Conservation (phyloP, 2,888 invertebrate genomes). For the Cheilosia soror region DNA sequence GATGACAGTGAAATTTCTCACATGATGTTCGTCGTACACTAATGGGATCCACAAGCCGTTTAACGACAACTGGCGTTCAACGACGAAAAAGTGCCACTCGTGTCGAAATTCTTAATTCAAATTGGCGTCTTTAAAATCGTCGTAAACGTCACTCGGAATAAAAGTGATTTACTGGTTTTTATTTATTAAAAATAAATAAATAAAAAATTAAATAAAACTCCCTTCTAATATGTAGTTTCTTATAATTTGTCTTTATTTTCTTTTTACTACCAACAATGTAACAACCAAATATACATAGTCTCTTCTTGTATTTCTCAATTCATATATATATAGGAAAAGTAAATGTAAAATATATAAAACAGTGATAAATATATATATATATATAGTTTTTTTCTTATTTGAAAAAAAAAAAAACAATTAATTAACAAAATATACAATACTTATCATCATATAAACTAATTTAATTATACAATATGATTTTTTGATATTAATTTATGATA, state of each 20-base stretch:
- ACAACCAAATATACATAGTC: slow-evolving; percentile 54
- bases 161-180: too few species aligned
- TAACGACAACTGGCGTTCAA: too few species aligned
- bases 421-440: slow-evolving; percentile 18
- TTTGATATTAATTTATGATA: neutral
- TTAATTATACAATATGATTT: neutral
- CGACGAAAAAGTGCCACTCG: too few species aligned
- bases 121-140: too few species aligned
- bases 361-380: slow-evolving; percentile 2
- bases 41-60: too few species aligned
- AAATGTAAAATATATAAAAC: slow-evolving; percentile 12
- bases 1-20: too few species aligned
- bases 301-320: slow-evolving; percentile 23
- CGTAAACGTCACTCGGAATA: too few species aligned
- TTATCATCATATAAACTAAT: neutral
- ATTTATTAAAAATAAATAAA: neutral
- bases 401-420: slow-evolving; percentile 6
- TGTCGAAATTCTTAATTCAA: too few species aligned
- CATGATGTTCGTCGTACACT: too few species aligned
- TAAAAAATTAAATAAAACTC: neutral
- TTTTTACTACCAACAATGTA: slow-evolving; percentile 56
- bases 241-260: slow-evolving; percentile 11
- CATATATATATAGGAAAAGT: slow-evolving; percentile 11
- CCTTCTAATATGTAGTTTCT: neutral
- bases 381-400: slow-evolving; percentile 7